Conservation (phyloP, 2,797 vertebrate species). For the Enteromius trimaculatus region DNA sequence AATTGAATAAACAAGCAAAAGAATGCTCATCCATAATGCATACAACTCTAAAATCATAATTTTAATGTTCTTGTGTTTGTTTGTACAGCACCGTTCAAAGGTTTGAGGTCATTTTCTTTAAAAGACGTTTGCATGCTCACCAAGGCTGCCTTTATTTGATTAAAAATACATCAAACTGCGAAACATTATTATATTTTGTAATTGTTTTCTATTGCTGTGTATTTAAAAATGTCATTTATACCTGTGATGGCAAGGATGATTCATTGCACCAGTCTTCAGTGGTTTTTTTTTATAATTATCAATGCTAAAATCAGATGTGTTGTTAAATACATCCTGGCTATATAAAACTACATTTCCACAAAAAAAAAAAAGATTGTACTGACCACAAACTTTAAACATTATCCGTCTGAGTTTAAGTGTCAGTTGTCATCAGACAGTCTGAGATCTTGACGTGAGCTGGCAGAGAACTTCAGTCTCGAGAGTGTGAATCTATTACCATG, state of each 20-base stretch:
- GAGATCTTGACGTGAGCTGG: slow-evolving; percentile 32
- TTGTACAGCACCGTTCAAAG: background rate
- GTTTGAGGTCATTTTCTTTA: background rate
- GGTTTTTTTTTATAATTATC: background rate
- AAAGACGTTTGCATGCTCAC: background rate
- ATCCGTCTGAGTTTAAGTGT: slow-evolving; percentile 9
- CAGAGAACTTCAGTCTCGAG: slow-evolving; percentile 19
- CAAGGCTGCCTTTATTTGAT: background rate
- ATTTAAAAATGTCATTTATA: background rate
- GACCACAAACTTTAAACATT: background rate
- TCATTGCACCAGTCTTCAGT: background rate
- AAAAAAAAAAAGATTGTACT: background rate
- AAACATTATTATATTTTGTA: background rate
- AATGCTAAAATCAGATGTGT: background rate
- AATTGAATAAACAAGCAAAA: background rate
- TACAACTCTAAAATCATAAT: background rate
- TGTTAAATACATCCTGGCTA: background rate
- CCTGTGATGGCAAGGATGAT: background rate
- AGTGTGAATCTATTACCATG: slow-evolving; percentile 28
- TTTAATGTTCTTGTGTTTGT: background rate
- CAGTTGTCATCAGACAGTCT: slow-evolving; percentile 24
- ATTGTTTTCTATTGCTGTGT: background rate
- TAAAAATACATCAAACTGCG: background rate
- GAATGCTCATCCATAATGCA: background rate
- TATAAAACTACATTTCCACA: background rate